Base-by-base conservation (phyloP, 30 jellyfish, hydroid and myxozoan species). In the Hydractinia echinata region DNA sequence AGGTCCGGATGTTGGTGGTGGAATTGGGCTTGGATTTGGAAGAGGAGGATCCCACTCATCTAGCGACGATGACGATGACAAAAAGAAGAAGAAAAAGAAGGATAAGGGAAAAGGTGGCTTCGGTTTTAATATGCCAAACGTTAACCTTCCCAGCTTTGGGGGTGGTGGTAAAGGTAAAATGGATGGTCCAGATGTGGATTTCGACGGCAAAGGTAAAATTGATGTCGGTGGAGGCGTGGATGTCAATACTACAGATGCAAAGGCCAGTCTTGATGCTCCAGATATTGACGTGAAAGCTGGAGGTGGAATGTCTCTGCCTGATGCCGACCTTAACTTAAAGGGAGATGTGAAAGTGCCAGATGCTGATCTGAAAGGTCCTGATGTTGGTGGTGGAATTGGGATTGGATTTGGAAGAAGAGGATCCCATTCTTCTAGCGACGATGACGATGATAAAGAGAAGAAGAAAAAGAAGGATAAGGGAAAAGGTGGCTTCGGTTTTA, bases 111-210 rank as follows among this genome's bases (percentile, higher is more conserved):
- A 77, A 60, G 79, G 93, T 49, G 76, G 83, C 66, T 61, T 77
- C 52, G 85, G 85, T 54, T 77, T 77, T 61, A 55, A 55, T 10
- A n/a, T 77, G 77, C 81, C 81, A 48, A 13, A 5, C 39, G 39
- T 71, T 60, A 56, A 77, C 30, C 54, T 51, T 16, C 85, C 85
- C 48, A 77, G 60, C 55, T 77, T 55, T 16, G 85, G 85, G 6
- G 85, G 85, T 30, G 60, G 85, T 30, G 85, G 85, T 9, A 77
- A 77, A 54, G 85, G 81, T 20, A 21, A 77, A 53, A 60, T 71
- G 10, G 81, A 71, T 50, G 85, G 62, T 51, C 85, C 85, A 77
- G 85, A 77, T n/a, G 85, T 61, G 55, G 85, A 77, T 60, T 1
- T 77, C n/a, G 85, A 77, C 53, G 81, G 67, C 9, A 60, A 72